Base-by-base conservation (phyloP, 2,888 invertebrate genomes). In the Xanthostigma xanthostigma region DNA sequence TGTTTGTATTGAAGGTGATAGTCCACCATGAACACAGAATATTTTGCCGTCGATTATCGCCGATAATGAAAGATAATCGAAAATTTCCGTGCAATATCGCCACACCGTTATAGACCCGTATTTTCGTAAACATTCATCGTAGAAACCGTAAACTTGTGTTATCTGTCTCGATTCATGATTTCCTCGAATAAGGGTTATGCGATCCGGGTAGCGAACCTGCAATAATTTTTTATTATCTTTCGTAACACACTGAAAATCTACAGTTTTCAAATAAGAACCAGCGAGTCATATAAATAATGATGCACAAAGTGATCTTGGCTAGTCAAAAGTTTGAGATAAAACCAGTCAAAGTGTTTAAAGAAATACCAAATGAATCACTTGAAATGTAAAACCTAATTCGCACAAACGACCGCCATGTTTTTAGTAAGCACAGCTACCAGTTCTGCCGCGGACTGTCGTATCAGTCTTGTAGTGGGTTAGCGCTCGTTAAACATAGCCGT, bases 81-180 rank as follows among this genome's bases (percentile, higher is more conserved):
- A 97, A 58, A 97, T 95, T 73, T 99, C 98, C 53, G 97, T 98
- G 72, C 98, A 98, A 67, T 96, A 96, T 62, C 97, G 80, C 98
- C 98, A 98, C 4, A 99, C 98, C 52, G 93, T 93, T 51, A 95
- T 89, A 49, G 93, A 94, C 42, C 97, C 97, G 71, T 99, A 98
- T 74, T 98, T 98, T 55, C 98, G 79, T 56, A 97, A 73, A 65
- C 98, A 98, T 70, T 98, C 98, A 65, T 99, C 98, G 66, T 99
- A 98, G 70, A 98, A 98, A 8, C 98, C 98, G 67, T 98, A 98
- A 8, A 97, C 96, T 75, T 98, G 98, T 52, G 98, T 98, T 53
- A 99, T 99, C 71, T 99, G 98, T 59, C 98, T 76, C 52, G 95
- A 96, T 70, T 99, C 97, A 61, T 98, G 98, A 66, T 99, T 98